These are phyloP conservation scores for Sebastes vulpes DNA, from an alignment of 2,797 vertebrate species.

Conservation along the genomic window DNA sequence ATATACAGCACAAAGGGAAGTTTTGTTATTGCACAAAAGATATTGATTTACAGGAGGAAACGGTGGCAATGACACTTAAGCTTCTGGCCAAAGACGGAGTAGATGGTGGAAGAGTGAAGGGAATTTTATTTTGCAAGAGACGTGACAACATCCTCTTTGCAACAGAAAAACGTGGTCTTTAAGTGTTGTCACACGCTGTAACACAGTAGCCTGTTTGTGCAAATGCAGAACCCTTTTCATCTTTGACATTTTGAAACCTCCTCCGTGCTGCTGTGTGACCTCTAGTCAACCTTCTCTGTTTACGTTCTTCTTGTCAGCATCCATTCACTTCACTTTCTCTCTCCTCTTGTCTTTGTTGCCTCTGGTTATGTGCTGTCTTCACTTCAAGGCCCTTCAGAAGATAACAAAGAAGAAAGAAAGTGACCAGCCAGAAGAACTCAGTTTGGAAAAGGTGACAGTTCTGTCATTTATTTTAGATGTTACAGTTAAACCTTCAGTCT, in stretches of 20 bases:
- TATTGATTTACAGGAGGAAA: not conserved
- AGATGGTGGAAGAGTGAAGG: not conserved
- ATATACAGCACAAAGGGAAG: not conserved
- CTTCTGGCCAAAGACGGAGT: not conserved
- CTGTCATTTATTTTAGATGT: not conserved
- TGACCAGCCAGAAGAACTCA: conserved; percentile 78
- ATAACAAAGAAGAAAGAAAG: conserved; percentile 52
- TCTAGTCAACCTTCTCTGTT: not conserved
- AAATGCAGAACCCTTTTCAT: not conserved
- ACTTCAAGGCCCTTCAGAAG: conserved; percentile 48
- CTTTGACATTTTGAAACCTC: not conserved
- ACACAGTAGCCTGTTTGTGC: too few species aligned
- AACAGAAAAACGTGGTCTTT: not conserved
- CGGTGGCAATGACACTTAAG: not conserved
- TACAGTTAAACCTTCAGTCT: not conserved
- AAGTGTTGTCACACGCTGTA: too few species aligned
- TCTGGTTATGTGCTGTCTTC: not conserved
- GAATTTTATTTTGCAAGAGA: not conserved
- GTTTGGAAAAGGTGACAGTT: conserved; percentile 90
- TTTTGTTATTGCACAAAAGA: not conserved
- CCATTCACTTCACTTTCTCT: conserved; percentile 3
- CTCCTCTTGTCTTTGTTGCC: conserved; percentile 11
- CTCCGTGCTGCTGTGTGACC: not conserved
- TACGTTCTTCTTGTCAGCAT: not conserved
- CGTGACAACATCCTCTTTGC: not conserved